A percentile compares a stretch with the other conserved stretches of the same genome.
phyloP scores from a whole-genome alignment of 1,140 invertebrate species.

The Ladona fulva region DNA sequence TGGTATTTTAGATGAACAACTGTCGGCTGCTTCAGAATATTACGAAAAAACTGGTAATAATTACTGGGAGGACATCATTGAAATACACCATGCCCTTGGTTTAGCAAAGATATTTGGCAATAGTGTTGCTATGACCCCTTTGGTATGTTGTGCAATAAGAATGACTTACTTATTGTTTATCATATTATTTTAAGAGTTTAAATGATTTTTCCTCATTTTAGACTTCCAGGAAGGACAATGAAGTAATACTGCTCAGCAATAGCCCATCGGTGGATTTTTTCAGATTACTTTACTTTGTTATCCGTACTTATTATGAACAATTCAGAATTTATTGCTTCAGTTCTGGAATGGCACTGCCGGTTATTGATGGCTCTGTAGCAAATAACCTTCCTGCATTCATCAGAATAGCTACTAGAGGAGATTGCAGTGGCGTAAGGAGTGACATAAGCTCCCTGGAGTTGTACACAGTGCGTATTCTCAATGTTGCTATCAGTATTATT shows the following conservation, averaged over 20 bases:
- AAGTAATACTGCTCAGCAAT: slow-evolving; percentile 36
- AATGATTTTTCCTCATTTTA: slow-evolving; percentile 18
- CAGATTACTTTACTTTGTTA: slow-evolving; percentile 33
- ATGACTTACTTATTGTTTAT: too few species aligned
- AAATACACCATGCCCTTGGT: slow-evolving; percentile 35
- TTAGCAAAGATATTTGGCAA: slow-evolving; percentile 31
- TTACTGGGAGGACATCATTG: slow-evolving; percentile 36
- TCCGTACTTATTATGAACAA: slow-evolving; percentile 35
- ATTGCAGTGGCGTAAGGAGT: slow-evolving; percentile 27
- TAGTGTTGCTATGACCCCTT: slow-evolving; percentile 34
- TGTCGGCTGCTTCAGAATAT: slow-evolving; percentile 31
- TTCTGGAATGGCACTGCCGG: slow-evolving; percentile 33
- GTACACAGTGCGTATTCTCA: slow-evolving; percentile 25
- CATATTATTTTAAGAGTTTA: background rate
- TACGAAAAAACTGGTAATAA: slow-evolving; percentile 27
- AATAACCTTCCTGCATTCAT: slow-evolving; percentile 25
- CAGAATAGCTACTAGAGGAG: slow-evolving; percentile 29
- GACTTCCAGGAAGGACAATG: slow-evolving; percentile 39
- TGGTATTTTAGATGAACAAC: slow-evolving; percentile 35
- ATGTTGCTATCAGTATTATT: too few species aligned
- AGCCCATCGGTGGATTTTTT: slow-evolving; percentile 33
- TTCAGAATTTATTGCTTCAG: slow-evolving; percentile 35
- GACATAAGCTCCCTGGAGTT: slow-evolving; percentile 33
- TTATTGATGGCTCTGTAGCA: slow-evolving; percentile 20
- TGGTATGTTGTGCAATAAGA: slow-evolving; percentile 29